Base-by-base conservation (phyloP, 2,888 invertebrate genomes). In the Zaprionus obscuricornis region DNA sequence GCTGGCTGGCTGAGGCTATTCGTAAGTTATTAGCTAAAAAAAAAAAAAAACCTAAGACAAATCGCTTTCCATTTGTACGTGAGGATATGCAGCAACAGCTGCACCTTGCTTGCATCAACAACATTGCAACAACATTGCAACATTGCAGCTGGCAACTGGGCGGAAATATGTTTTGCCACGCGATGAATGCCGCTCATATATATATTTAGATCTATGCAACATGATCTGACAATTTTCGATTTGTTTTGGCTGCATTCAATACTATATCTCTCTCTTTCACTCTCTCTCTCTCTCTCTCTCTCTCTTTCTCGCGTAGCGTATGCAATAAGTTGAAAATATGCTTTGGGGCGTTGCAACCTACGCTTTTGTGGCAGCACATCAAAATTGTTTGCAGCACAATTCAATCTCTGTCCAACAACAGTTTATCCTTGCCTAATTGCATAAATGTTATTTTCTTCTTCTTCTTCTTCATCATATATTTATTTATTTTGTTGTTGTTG, bases 41-140 rank as follows among this genome's bases (percentile, higher is more conserved):
- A n/a, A n/a, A n/a, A n/a, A n/a, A n/a, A n/a, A n/a, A n/a, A n/a
- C n/a, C n/a, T n/a, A 84, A 86, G 88, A 87, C 88, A 87, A 88
- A 88, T 88, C 86, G 88, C 88, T 88, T 88, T 88, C 88, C 87
- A 88, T 88, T 88, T 88, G 86, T 72, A 83, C 74, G 77, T 81
- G 78, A 77, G 77, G 72, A 82, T 60, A 52, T 64, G 68, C 75
- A 5, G 22, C 7, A 7, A 22, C 22, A 5, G 22, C 22, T 4
- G 37, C 37, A n/a, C n/a, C n/a, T n/a, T n/a, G n/a, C n/a, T n/a
- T n/a, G n/a, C n/a, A n/a, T n/a, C n/a, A n/a, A n/a, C n/a, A n/a
- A n/a, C n/a, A n/a, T n/a, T n/a, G n/a, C n/a, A n/a, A n/a, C n/a
- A n/a, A n/a, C n/a, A n/a, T n/a, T n/a, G n/a, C n/a, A n/a, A n/a